Evolutionary conservation across 2,113 vertebrate species (phyloP), one percentile per base, ranked within the genome.

Genomic region (Atrichornis clamosus): DNA sequence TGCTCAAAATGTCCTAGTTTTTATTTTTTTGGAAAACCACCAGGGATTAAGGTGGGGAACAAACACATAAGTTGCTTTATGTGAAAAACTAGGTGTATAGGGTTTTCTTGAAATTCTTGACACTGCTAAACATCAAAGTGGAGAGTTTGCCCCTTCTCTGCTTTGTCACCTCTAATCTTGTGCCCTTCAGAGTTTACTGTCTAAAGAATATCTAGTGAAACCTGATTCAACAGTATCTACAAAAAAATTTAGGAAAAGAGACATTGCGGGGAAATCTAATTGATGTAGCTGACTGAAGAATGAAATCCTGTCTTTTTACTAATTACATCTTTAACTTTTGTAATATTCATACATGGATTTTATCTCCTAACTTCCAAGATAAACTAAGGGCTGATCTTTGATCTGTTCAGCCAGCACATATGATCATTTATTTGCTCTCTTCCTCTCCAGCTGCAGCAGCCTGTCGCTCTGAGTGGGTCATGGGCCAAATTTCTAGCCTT

Each of bases 401-500:
- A 24, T 49, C 42, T 73, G 46, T 62, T 77, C 39, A 85, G 42
- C 32, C 41, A 82, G 52, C 30, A 32, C 27, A 19, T 3, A 12
- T 0, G 0, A n/a, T 32, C 19, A 20, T 28, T 47, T 58, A 20
- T 28, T 47, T 58, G 7, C 47, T 22, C 60, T 3, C 77, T 20
- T 55, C 32, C 47, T 44, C 24, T 41, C 24, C 26, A 58, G 59
- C 50, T 84, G 23, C 37, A 52, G 72, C 49, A 69, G 32, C 0
- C 0, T 47, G 37, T 18, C 41, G 15, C 37, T 91, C 30, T 2
- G 2, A 11, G 8, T 32, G 68, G 22, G 63, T 49, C 63, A 76
- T 0, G 0, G 32, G 18, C 70, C 83, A 89, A 87, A 84, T 13
- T 41, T 12, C 10, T 60, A 91, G 69, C 23, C 35, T 87, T 50